Evolutionary conservation across 2,888 invertebrate genomes (phyloP).

Genomic region (Esperia sulphurella): DNA sequence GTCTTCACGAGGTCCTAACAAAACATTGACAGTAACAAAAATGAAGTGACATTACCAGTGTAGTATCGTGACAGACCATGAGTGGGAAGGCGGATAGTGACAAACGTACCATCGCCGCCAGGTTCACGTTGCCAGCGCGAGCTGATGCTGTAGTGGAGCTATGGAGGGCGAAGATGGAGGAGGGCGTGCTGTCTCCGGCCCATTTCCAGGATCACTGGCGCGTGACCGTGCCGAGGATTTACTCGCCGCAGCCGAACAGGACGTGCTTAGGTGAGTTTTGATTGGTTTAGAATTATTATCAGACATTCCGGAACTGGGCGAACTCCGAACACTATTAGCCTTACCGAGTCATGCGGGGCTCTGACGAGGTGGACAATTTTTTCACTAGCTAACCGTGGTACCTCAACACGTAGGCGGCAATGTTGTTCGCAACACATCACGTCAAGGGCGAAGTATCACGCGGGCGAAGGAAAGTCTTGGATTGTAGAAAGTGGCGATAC

Average conservation of each 20-base stretch:
- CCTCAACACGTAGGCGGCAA: no score
- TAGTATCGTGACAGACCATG: neutral
- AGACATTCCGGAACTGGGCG: no score
- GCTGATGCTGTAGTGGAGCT: slow-evolving; percentile 65
- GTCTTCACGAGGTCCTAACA: no score
- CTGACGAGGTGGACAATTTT: no score
- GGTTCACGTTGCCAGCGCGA: slow-evolving; percentile 59
- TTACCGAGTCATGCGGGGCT: no score
- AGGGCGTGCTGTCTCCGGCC: slow-evolving; percentile 76
- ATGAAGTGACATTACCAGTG: neutral
- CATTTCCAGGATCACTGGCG: slow-evolving; percentile 87
- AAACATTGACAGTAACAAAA: neutral
- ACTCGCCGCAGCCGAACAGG: slow-evolving; percentile 84
- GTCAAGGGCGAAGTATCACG: no score
- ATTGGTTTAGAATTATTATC: no score
- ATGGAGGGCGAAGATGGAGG: slow-evolving; percentile 82
- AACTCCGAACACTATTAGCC: no score
- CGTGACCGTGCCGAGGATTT: slow-evolving; percentile 85
- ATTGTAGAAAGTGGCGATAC: no score
- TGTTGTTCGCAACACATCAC: no score
- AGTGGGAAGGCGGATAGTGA: neutral
- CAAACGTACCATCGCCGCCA: slow-evolving; percentile 23
- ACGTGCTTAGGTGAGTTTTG: slow-evolving; percentile 82
- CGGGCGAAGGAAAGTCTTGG: no score
- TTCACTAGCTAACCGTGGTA: no score